Evolutionary conservation across 2,888 invertebrate genomes (phyloP).

Genomic region (Chydorus sphaericus): DNA sequence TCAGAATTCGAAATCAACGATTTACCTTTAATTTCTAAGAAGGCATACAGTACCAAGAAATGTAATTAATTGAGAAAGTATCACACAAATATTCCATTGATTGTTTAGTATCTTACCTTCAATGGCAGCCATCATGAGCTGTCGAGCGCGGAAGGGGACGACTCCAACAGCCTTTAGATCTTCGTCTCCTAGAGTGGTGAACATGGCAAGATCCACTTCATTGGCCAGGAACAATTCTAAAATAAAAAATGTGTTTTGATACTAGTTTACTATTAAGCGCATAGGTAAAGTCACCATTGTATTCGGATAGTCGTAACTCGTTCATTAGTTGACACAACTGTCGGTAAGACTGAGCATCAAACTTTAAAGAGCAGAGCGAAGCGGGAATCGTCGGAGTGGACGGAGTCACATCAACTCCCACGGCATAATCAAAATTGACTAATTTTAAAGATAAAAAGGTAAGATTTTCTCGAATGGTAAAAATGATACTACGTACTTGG

Average conservation of each 20-base stretch:
- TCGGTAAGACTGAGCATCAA: background rate
- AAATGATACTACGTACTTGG: background rate
- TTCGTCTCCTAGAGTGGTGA: background rate
- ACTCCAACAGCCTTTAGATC: background rate
- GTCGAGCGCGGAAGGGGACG: background rate
- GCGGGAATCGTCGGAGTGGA: background rate
- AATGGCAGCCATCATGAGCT: background rate
- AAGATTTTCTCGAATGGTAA: background rate
- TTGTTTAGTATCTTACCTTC: background rate
- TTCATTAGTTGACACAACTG: background rate
- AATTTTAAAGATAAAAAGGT: background rate
- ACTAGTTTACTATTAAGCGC: no score
- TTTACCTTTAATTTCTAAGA: no score
- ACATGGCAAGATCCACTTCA: slow-evolving; percentile 2
- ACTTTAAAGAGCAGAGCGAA: background rate
- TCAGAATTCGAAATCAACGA: no score
- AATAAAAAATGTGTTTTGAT: background rate
- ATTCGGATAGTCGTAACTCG: background rate
- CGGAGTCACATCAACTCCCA: no score
- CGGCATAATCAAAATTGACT: background rate
- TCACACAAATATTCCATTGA: no score
- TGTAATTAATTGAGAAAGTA: no score
- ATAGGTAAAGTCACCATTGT: background rate
- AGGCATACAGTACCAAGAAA: no score
- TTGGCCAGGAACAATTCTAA: background rate